Evolutionary conservation across 2,888 invertebrate species (phyloP), one percentile per base, ranked within the genome.

Genomic region (Acanthopleura granulata): DNA sequence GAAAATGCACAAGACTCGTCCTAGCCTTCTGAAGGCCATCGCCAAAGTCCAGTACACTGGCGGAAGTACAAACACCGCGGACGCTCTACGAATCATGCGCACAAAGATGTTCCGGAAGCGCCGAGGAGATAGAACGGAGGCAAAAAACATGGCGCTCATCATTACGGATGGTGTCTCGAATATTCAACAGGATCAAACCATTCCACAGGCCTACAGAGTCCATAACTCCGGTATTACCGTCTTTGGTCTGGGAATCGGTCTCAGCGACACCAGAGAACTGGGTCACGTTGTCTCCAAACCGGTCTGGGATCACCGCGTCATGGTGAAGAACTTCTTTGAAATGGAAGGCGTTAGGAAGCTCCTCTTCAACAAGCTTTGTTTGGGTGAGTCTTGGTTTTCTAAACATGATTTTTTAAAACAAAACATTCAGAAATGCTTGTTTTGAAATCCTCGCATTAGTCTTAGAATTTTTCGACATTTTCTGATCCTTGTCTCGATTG

Each of bases 91-190:
- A 6, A n/a, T 74, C 30, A 71, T 75, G 49, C 72, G 80, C 15
- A 66, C 49, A 12, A 74, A 71, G 49, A 75, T 76, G 40, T 81
- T 79, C 73, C 75, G 75, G 0, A 62, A 77, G 0, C 75, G 72
- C 25, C 71, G 72, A 22, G 82, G 82, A 15, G 82, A 82, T 74
- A 27, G 79, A n/a, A 22, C 66, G 0, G 69, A 49, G 30, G 74
- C 74, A 0, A 75, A 73, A 0, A 80, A 81, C 73, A 51, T 77
- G 30, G 79, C 75, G n/a, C 62, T 82, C 51, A 25, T 82, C 66
- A 72, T 82, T 69, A 81, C 82, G 27, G 82, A 81, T 49, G 89
- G 89, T 16, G 84, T 84, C 18, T 87, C 88, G 16, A 88, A 88
- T 78, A 86, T 89, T 62, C 83, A 89, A 70, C 80, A 81, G 1